Conservation (phyloP, 1,140 invertebrate species). For the Drosophila eugracilis region DNA sequence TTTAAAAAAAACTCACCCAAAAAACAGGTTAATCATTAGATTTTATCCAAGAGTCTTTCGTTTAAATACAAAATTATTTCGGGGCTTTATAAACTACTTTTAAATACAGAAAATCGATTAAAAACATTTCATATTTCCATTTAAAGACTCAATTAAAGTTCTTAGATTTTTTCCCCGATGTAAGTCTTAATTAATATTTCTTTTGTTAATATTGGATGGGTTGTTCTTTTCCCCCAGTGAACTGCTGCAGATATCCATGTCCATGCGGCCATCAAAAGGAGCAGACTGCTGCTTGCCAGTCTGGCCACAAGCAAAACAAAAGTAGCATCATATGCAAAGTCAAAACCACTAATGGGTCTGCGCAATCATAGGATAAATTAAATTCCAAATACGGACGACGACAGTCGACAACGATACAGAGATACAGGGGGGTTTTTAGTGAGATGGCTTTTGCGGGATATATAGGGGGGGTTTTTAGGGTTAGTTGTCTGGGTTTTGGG, state of each 20-base stretch:
- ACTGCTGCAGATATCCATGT: slow-evolving; percentile 29
- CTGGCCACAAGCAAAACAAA: slow-evolving; percentile 71
- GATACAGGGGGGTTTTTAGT: not conserved
- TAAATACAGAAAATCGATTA: too few species aligned
- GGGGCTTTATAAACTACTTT: too few species aligned
- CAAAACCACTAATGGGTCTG: slow-evolving; percentile 83
- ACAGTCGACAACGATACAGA: slow-evolving; percentile 60
- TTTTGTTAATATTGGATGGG: not conserved
- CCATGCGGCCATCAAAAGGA: slow-evolving; percentile 63
- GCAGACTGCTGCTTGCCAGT: slow-evolving; percentile 41
- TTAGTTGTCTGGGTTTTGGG: slow-evolving; percentile 26
- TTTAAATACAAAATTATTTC: too few species aligned
- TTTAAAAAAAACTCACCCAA: not conserved
- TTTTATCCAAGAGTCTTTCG: too few species aligned
- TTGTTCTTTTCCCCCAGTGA: slow-evolving; percentile 34
- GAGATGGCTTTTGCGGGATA: too few species aligned
- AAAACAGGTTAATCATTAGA: too few species aligned
- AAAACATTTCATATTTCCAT: too few species aligned
- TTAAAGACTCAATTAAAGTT: not conserved
- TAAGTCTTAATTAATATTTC: slow-evolving; percentile 6
- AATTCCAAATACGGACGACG: slow-evolving; percentile 77
- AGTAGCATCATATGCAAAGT: slow-evolving; percentile 83
- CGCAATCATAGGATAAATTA: slow-evolving; percentile 84
- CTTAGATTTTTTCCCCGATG: not conserved
- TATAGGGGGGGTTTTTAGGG: slow-evolving; percentile 11